These are phyloP conservation scores for Puma concolor DNA, from an alignment of 2,113 vertebrate species.

Conservation along the genomic window DNA sequence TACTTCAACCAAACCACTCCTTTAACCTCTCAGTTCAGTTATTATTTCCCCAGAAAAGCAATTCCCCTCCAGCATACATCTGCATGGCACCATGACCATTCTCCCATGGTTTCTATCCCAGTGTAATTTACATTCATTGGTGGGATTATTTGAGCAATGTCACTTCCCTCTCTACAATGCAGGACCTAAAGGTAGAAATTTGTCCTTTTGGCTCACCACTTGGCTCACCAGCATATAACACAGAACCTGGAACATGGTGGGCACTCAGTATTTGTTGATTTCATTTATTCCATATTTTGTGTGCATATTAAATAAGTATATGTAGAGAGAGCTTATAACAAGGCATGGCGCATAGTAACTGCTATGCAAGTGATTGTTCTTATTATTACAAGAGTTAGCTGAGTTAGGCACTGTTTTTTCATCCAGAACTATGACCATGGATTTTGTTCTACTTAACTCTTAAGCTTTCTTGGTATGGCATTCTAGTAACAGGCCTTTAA, in stretches of 20 bases:
- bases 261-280: neutral
- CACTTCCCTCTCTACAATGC: neutral
- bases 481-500: neutral
- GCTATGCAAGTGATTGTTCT: neutral
- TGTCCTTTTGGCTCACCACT: neutral
- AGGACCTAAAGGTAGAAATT: neutral
- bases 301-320: neutral
- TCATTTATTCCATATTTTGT: neutral
- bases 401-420: neutral
- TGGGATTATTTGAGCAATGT: neutral
- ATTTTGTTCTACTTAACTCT: neutral
- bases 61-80: too few relatives aligned
- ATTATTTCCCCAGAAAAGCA: neutral
- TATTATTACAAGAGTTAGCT: neutral
- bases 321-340: neutral
- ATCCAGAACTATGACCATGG: neutral
- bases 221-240: neutral
- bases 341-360: neutral
- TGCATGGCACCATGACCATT: fast-evolving
- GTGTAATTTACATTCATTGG: neutral
- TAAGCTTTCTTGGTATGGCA: neutral
- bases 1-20: neutral
- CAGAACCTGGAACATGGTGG: neutral
- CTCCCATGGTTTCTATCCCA: neutral
- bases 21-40: neutral